Evolutionary conservation across 2,797 vertebrate genomes (phyloP).

Genomic region (Heterohyrax brucei): DNA sequence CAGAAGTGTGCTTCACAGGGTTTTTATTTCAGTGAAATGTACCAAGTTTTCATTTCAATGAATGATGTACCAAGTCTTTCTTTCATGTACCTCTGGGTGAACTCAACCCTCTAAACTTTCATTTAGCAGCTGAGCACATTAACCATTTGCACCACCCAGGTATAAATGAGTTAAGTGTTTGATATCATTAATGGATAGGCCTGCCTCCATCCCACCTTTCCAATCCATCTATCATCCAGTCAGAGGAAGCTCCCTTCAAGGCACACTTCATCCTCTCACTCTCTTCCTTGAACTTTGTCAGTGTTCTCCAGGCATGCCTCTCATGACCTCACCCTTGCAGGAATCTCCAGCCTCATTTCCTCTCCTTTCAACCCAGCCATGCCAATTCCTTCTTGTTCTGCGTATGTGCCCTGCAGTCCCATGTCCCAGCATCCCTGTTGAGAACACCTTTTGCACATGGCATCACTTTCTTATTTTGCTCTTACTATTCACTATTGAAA

Average conservation of each 20-base stretch:
- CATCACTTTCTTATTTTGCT: constrained; percentile 45
- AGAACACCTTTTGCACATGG: neutral
- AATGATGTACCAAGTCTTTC: too few relatives aligned
- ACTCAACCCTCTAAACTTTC: neutral
- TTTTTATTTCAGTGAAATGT: too few relatives aligned
- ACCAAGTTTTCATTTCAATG: too few relatives aligned
- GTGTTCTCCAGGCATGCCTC: neutral
- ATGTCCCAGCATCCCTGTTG: neutral
- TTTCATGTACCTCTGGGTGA: neutral
- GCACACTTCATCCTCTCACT: neutral
- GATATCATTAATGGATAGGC: neutral
- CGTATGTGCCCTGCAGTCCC: neutral
- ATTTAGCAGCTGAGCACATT: neutral
- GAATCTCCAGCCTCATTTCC: neutral
- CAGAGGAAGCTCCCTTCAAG: constrained; percentile 32
- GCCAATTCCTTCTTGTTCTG: constrained; percentile 14
- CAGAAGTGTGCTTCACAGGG: neutral
- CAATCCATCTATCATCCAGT: neutral
- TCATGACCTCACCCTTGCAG: neutral
- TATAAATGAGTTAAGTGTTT: constrained; percentile 34
- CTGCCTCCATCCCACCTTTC: neutral
- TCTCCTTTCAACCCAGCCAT: neutral
- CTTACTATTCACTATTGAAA: constrained; percentile 13
- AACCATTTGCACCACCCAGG: neutral
- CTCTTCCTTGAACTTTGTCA: constrained; percentile 35